Conservation (phyloP, 2,797 vertebrate species). For the Coreius guichenoti region DNA sequence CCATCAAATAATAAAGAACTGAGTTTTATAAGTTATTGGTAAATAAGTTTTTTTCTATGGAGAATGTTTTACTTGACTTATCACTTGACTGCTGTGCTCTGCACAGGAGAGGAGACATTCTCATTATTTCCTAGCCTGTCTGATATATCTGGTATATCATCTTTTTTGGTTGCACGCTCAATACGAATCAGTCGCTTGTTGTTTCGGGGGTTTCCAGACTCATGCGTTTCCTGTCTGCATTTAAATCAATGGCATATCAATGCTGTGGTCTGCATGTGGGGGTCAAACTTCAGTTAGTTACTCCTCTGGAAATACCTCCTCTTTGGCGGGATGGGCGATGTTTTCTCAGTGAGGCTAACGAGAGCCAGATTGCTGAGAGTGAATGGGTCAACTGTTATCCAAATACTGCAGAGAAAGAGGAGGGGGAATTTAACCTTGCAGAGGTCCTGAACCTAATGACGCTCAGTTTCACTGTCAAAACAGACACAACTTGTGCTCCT, state of each 20-base stretch:
- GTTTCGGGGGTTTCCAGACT: not conserved
- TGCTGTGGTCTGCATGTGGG: conserved; percentile 4
- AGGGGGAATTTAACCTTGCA: not conserved
- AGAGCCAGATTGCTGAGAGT: conserved; percentile 14
- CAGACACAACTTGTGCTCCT: conserved; percentile 40
- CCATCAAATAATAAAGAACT: not conserved
- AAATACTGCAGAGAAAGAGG: not conserved
- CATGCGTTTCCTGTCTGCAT: conserved; percentile 24
- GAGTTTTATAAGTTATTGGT: not conserved
- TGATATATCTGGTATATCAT: not conserved
- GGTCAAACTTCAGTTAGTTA: conserved; percentile 50
- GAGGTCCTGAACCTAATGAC: conserved; percentile 4
- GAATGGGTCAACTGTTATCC: conserved; percentile 54
- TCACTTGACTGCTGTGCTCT: not conserved
- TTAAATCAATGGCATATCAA: conserved; percentile 23
- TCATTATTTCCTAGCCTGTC: not conserved
- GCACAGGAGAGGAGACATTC: not conserved
- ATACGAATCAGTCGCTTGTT: not conserved
- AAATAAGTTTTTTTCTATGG: not conserved
- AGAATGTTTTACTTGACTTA: not conserved
- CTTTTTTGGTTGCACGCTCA: not conserved
- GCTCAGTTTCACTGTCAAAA: conserved; percentile 22
- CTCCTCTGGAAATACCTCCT: conserved; percentile 26
- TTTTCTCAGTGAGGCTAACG: conserved; percentile 19
- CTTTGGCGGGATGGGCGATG: not conserved